Base-by-base conservation (phyloP, 2,888 invertebrate species). In the Hydrotaea cyrtoneurina region DNA sequence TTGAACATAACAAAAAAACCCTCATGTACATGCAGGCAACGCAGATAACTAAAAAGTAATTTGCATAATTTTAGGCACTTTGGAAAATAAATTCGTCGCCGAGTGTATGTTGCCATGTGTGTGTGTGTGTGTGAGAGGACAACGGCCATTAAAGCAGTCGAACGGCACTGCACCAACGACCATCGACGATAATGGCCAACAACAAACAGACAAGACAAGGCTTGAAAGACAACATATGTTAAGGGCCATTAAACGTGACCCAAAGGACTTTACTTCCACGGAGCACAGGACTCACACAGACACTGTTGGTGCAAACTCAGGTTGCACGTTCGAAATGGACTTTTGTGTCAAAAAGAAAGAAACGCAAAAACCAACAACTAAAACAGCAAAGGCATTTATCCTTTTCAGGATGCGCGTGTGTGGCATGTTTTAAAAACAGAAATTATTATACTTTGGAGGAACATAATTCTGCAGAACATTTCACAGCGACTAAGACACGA, bases 41-140 rank as follows among this genome's bases (percentile, higher is more conserved):
- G 2, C 2, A 79, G 79, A 82, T 82, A 82, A 73, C 79, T 69
- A 66, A n/a, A 73, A 82, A 69, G 76, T 82, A 85, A 85, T 85
- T 82, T 82, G 82, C 85, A 85, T 82, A 85, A 77, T 79, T 82
- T 85, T 82, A 82, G 85, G 85, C 79, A 72, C 79, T 82, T 69
- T 21, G 26, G 26, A 19, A 62, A 26, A 46, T 73, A 55, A 73
- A 57, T 74, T 74, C 43, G 13, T 59, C 43, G 19, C 17, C 7
- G 31, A 2, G 7, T 31, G 31, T 4, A 7, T n/a, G n/a, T n/a
- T n/a, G n/a, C n/a, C n/a, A n/a, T 31, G 31, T 31, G 31, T 31
- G 31, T 31, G 31, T 31, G 31, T 31, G 57, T 15, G 43, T 15
- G 43, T 43, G 21, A 43, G 43, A 43, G 11, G 8, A 10, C 57